These are phyloP conservation scores for Neostethus bicornis DNA, from an alignment of 2,797 vertebrate genomes.

Conservation along the genomic window DNA sequence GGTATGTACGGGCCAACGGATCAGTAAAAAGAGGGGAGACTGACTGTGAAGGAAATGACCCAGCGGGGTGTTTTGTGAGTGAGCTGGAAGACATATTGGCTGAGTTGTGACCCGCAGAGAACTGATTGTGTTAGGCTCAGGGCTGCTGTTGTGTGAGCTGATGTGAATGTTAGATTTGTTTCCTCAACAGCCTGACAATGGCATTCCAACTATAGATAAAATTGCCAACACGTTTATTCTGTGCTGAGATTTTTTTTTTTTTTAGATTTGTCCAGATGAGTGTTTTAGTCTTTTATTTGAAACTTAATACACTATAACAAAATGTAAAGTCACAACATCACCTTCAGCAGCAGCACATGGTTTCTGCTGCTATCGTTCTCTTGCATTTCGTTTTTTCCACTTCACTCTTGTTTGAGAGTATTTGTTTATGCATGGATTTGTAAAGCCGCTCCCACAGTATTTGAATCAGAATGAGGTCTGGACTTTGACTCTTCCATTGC, in stretches of 20 bases:
- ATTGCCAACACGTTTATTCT: background rate
- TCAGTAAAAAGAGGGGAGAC: constrained; percentile 45
- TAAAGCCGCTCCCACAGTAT: background rate
- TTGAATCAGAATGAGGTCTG: background rate
- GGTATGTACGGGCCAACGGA: constrained; percentile 33
- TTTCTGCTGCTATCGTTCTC: background rate
- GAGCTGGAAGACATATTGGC: constrained; percentile 58
- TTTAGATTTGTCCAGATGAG: background rate
- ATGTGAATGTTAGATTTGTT: constrained; percentile 27
- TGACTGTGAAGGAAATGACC: constrained; percentile 57
- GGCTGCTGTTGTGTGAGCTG: constrained; percentile 30
- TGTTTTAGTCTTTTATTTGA: background rate
- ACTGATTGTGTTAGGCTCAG: constrained; percentile 36
- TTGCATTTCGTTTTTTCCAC: background rate
- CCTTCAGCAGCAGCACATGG: background rate
- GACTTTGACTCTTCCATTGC: background rate
- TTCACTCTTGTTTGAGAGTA: background rate
- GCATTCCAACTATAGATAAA: constrained; percentile 1
- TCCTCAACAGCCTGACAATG: background rate
- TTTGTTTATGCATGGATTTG: background rate
- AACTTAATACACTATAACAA: background rate
- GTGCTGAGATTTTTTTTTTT: background rate
- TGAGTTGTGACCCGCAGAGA: constrained; percentile 43
- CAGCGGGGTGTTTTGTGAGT: constrained; percentile 53
- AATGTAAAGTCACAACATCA: background rate